phyloP scores from a whole-genome alignment of 2,797 vertebrate genomes.

The Brachymystax lenok region DNA sequence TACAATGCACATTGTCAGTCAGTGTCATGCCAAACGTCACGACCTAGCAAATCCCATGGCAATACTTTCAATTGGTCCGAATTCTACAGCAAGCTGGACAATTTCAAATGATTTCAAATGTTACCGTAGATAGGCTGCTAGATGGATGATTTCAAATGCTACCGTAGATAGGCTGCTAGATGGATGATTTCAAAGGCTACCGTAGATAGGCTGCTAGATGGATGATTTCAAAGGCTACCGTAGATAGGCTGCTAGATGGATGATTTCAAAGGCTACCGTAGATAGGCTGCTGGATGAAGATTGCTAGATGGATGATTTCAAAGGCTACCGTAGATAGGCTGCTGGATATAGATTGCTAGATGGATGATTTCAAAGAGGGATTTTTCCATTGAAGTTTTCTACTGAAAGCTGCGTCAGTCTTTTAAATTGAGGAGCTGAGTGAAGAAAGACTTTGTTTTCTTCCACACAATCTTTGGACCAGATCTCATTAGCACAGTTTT shows the following conservation, averaged over 20 bases:
- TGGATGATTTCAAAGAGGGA: slow-evolving; percentile 19
- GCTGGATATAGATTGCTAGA: neutral
- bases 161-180: too few species aligned
- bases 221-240: neutral
- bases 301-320: neutral
- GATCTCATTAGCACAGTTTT: slow-evolving; percentile 20
- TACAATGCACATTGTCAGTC: neutral
- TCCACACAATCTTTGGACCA: slow-evolving; percentile 8
- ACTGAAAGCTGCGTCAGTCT: neutral
- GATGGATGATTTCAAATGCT: too few species aligned
- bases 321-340: slow-evolving; percentile 6
- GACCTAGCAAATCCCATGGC: slow-evolving; percentile 2
- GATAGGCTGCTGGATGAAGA: too few species aligned
- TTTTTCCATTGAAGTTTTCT: slow-evolving; percentile 11
- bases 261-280: slow-evolving; percentile 6
- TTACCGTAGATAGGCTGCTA: too few species aligned
- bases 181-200: neutral
- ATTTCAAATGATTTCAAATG: slow-evolving; percentile 14
- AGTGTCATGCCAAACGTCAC: neutral
- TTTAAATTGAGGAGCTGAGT: slow-evolving; percentile 30
- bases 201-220: slow-evolving; percentile 3
- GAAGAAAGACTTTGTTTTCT: slow-evolving; percentile 22
- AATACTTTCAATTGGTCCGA: neutral
- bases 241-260: slow-evolving; percentile 12
- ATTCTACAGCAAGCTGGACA: neutral